Evolutionary conservation across 1,140 invertebrate species (phyloP).

Genomic region (Wiebesia pumilae): DNA sequence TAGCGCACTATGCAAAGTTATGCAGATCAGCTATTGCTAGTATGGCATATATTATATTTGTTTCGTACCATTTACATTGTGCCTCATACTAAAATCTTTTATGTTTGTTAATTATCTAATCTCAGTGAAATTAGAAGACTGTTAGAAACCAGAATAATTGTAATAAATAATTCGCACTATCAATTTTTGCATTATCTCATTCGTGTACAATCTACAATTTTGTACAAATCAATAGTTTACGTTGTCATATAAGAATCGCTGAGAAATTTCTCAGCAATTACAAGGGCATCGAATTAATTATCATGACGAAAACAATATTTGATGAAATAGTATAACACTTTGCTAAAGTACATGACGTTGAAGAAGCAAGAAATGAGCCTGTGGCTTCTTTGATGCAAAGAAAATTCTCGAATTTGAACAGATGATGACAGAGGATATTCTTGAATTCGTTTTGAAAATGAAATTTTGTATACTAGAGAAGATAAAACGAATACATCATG

Average conservation of each 20-base stretch:
- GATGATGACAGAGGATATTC: background rate
- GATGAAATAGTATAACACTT: background rate
- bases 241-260: background rate
- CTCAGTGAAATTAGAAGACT: background rate
- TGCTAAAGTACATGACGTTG: background rate
- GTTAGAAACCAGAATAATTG: background rate
- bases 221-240: conserved; percentile 1
- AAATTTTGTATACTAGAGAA: background rate
- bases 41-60: too few species aligned
- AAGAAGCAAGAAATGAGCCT: background rate
- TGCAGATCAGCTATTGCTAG: too few species aligned
- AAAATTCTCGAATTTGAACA: background rate
- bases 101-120: background rate
- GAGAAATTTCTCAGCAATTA: conserved; percentile 5
- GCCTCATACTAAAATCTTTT: too few species aligned
- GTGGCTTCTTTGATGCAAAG: background rate
- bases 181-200: background rate
- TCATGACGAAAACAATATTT: background rate
- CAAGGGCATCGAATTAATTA: background rate
- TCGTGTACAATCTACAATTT: background rate
- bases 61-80: too few species aligned
- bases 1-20: too few species aligned
- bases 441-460: background rate
- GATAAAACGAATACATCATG: conserved; percentile 4
- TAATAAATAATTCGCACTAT: conserved; percentile 5